Evolutionary conservation across 1,140 invertebrate genomes (phyloP).

Genomic region (Mya arenaria): DNA sequence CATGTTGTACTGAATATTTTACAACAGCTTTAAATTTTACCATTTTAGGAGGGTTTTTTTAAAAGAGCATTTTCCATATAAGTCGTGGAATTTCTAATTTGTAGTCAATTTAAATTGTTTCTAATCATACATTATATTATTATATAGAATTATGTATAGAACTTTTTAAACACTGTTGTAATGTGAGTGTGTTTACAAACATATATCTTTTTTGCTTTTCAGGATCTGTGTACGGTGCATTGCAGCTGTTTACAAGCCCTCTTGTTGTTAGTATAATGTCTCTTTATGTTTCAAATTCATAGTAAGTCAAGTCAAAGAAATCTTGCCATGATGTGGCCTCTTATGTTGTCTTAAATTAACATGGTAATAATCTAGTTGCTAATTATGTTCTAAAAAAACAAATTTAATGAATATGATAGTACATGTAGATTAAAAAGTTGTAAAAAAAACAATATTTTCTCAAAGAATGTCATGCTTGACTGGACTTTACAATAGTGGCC

Average conservation of each 20-base stretch:
- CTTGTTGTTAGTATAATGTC: slow-evolving; percentile 85
- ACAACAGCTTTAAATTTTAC: no score
- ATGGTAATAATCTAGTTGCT: neutral
- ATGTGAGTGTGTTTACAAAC: neutral
- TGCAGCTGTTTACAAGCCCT: slow-evolving; percentile 87
- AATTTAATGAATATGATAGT: no score
- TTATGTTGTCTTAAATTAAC: neutral
- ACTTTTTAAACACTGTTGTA: neutral
- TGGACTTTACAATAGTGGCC: neutral
- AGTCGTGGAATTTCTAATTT: no score
- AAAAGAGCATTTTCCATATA: no score
- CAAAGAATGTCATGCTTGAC: neutral
- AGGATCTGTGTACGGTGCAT: slow-evolving; percentile 85
- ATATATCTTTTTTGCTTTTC: slow-evolving; percentile 40
- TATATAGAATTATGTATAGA: neutral
- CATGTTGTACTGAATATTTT: no score
- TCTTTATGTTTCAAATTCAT: no score
- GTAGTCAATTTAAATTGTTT: neutral
- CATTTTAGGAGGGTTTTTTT: no score
- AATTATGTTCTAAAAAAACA: no score
- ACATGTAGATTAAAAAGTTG: neutral
- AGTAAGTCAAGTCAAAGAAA: no score
- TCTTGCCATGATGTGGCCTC: no score
- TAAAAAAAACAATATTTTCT: neutral
- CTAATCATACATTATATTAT: neutral